Evolutionary conservation across 2,797 vertebrate genomes (phyloP).

Genomic region (Amazonetta brasiliensis): DNA sequence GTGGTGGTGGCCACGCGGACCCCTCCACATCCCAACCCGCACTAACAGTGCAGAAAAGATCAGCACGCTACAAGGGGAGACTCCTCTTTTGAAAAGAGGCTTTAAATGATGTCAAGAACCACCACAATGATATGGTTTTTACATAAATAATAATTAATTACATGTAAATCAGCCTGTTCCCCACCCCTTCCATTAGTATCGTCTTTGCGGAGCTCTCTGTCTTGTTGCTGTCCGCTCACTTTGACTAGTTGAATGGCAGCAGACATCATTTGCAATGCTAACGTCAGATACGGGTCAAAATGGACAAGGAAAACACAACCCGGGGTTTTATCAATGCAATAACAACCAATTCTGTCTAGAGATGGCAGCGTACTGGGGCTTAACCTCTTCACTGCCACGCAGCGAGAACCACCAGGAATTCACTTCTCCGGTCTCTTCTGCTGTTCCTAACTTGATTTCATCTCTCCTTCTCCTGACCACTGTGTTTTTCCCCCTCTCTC

Average conservation of each 20-base stretch:
- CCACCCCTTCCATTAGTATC: constrained; percentile 66
- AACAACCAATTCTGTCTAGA: constrained; percentile 62
- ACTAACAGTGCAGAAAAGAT: no score
- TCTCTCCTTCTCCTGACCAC: not conserved
- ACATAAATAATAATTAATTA: constrained; percentile 73
- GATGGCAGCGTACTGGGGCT: constrained; percentile 39
- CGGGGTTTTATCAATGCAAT: constrained; percentile 63
- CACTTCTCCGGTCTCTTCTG: not conserved
- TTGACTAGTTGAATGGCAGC: constrained; percentile 57
- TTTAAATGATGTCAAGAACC: constrained; percentile 63
- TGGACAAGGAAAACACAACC: constrained; percentile 73
- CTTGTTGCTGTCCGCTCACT: constrained; percentile 58
- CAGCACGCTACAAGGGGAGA: not conserved
- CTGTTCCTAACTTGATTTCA: not conserved
- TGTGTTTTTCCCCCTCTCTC: not conserved
- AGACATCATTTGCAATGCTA: constrained; percentile 74
- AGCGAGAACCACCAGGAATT: not conserved
- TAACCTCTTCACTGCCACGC: constrained; percentile 59
- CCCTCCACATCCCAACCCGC: not conserved
- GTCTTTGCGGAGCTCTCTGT: constrained; percentile 57
- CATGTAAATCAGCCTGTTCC: constrained; percentile 64
- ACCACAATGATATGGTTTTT: constrained; percentile 64
- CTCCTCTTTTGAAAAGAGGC: constrained; percentile 58
- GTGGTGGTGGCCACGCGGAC: not conserved
- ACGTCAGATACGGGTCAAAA: constrained; percentile 69